Evolutionary conservation across 2,113 vertebrate species (phyloP), one percentile per base, ranked within the genome.

Genomic region (Morone saxatilis): DNA sequence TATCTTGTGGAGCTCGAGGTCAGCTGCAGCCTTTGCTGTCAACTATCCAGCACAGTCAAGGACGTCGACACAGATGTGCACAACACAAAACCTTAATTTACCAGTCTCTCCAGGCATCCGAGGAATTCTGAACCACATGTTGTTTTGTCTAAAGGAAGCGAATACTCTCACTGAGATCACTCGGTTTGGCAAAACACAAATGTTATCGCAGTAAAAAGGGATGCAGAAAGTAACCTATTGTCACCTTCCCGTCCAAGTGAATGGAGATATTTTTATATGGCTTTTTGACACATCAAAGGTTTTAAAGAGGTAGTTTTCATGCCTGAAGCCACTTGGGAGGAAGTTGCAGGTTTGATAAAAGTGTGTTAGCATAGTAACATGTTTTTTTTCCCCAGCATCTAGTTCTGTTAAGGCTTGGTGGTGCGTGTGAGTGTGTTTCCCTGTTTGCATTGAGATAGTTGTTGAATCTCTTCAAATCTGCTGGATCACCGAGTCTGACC

Each of bases 91-190:
- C 77, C 31, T 56, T 4, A 11, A 60, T 43, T 71, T 48, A 53
- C 65, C 76, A 50, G 43, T 31, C 53, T 56, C 65, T 71, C 45
- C 13, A 71, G 78, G 85, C 76, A 93, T 92, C 31, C 16, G 0
- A 71, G 84, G 89, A 92, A 94, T 93, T 73, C 78, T n/a, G 80
- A 60, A 56, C 66, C 90, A 82, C 87, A 85, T 94, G 90, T 85
- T 92, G 85, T 93, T 95, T 88, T 91, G 91, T 89, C 88, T 94
- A 38, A 71, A 73, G 51, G 72, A 85, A 84, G 75, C 74, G 66
- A 86, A 78, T 76, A 16, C 17, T 82, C 53, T 74, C 50, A 71
- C 16, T 87, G 66, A 85, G 63, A 65, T 61, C 25, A 6, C 54
- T 48, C 25, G 14, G 10, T 81, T 57, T 69, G 57, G 65, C 45